Base-by-base conservation (phyloP, 2,888 invertebrate genomes). In the Eledona agricola region DNA sequence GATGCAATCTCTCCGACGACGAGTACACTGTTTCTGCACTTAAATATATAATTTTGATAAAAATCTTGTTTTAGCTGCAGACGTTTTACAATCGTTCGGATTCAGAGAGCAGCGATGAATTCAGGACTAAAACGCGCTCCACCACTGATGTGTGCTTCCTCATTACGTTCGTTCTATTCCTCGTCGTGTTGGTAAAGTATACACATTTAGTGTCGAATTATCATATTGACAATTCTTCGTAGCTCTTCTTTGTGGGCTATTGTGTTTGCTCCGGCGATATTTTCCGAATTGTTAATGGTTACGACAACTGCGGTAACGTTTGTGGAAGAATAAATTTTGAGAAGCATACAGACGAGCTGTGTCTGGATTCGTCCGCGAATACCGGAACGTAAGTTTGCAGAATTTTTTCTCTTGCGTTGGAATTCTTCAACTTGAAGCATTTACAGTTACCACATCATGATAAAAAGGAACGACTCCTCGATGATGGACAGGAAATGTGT, bases 221-320 rank as follows among this genome's bases (percentile, higher is more conserved):
- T 25, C 4, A 5, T 11, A 49, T 20, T 40, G 11, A 43, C 12
- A 7, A 11, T 28, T 53, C 67, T n/a, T n/a, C n/a, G 37, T 51
- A 75, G 74, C 55, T 64, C 26, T 55, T 59, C 45, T 62, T 72
- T 4, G 10, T 74, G 37, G 62, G 67, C 6, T 74, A 75, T 51
- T 79, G 82, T 66, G 57, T 80, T 42, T 63, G 61, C 23, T 72
- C 81, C 57, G 84, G 85, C 0, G 81, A 86, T 66, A 76, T 83
- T 15, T 77, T 78, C 60, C 76, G 86, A 9, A 73, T 85, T 11
- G 71, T 84, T 25, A 79, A 83, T 62, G 87, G 86, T 4, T 83
- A 83, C 63, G 86, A 87, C 64, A 79, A 81, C 60, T 84, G 83
- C 63, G 85, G 81, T 2, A 82, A 85, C 65, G 74, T 85, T n/a